Base-by-base conservation (phyloP, 2,113 vertebrate genomes). In the Larimichthys polyactis region DNA sequence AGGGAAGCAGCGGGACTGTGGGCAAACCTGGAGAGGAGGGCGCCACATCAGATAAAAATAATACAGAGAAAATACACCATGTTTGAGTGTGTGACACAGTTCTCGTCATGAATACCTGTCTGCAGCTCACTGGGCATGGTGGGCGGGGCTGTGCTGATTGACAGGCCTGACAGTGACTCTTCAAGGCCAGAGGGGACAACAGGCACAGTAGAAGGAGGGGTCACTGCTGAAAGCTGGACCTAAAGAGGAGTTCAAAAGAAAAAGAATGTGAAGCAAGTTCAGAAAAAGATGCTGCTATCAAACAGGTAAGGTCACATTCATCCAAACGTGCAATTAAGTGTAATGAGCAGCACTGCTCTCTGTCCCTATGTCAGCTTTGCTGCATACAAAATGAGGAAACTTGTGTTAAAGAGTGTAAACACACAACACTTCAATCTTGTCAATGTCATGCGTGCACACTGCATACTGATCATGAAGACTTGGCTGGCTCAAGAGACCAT, bases 161-260 rank as follows among this genome's bases (percentile, higher is more conserved):
- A 96, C 94, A 99, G 95, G 72, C 96, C 94, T 17, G 98, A 95
- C 52, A 99, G 93, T 62, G 95, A 89, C 69, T 96, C 96, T 75
- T 98, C 97, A 1, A 98, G 94, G 75, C 96, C 95, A 70, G 95
- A 78, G 76, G 96, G 89, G 73, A 94, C 92, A 17, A 94, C 86
- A 4, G 96, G 87, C 62, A 95, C 87, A 7, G 93, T n/a, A 44
- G 96, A 71, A 3, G 97, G 90, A 16, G 97, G 95, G 75, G 95
- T 97, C 79, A 99, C 97, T 11, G 98, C 97, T 48, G 98, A 99
- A 0, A 99, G 94, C 92, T 99, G 98, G 81, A 99, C 98, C 98
- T 99, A 79, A 80, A n/a, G 5, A 29, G 63, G 54, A 52, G 68
- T 77, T 65, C 14, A 70, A 54, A 70, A 49, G 7, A 60, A 7